Percentiles rank a stretch among this genome's conserved stretches.
Conservation (phyloP, 1,140 invertebrate genomes). For the Mya arenaria region DNA sequence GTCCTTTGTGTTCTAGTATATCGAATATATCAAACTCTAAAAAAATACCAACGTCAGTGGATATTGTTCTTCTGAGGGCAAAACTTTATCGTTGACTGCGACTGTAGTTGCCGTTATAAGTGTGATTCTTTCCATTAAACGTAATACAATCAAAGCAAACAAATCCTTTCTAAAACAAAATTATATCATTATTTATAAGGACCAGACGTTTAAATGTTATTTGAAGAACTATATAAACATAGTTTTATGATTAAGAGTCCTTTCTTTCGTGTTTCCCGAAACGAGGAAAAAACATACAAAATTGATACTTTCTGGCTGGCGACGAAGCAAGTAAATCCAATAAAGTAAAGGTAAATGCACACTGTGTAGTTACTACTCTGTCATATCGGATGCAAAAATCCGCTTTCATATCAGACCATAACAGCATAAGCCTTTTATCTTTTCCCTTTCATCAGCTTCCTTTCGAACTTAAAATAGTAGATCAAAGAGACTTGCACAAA, state of each 20-base stretch:
- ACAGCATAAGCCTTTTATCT: too few species aligned
- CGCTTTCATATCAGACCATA: too few species aligned
- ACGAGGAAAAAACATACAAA: constrained; percentile 33
- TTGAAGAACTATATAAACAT: constrained; percentile 49
- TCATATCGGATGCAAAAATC: too few species aligned
- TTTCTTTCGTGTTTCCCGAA: constrained; percentile 35
- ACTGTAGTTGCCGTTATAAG: constrained; percentile 44
- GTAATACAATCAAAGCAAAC: constrained; percentile 56
- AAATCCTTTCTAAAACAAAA: constrained; percentile 47
- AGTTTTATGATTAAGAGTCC: constrained; percentile 42
- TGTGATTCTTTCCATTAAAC: constrained; percentile 57
- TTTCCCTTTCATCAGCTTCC: too few species aligned
- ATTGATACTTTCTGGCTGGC: background rate
- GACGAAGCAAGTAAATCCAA: background rate
- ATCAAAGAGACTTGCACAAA: too few species aligned
- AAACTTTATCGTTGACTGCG: constrained; percentile 36
- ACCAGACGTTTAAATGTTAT: constrained; percentile 21
- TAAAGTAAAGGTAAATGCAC: background rate
- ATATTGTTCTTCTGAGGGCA: constrained; percentile 41
- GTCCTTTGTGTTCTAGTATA: constrained; percentile 29
- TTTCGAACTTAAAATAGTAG: too few species aligned
- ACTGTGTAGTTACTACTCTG: background rate
- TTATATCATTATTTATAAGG: constrained; percentile 3
- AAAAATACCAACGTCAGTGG: constrained; percentile 30
- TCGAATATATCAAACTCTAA: constrained; percentile 17